Evolutionary conservation across 1,140 invertebrate genomes (phyloP), one percentile per base, ranked within the genome.

Genomic region (Catajapyx aquilonaris): DNA sequence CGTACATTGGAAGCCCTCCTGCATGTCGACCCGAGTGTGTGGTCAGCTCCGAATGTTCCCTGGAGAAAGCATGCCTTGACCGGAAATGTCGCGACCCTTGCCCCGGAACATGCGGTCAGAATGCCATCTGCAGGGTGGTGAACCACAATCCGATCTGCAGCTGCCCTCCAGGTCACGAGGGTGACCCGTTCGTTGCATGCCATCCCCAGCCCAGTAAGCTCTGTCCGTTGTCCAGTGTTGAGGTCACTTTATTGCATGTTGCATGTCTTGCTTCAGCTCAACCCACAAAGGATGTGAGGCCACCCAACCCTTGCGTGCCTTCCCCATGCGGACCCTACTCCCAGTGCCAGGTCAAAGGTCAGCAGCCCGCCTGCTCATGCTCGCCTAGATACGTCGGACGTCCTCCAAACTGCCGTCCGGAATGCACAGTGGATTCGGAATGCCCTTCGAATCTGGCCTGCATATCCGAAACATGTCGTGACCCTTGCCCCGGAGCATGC

Each of bases 131-230:
- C 52, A 64, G 68, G 17, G 73, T 78, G 81, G 81, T n/a, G n/a
- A n/a, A n/a, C n/a, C n/a, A n/a, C n/a, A n/a, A n/a, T 54, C 46
- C 79, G 2, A 71, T 83, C 40, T 84, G 80, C 49, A 74, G 65
- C 31, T 86, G 81, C 55, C 64, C 73, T 18, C 53, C 62, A n/a
- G 72, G 69, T 23, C 66, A 70, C 50, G 64, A 69, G 41, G 81
- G 81, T 17, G 76, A 87, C 71, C 80, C 81, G 20, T 84, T 83
- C 47, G 62, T 70, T 13, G 69, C 65, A 31, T 87, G 84, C 47
- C 61, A 64, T 34, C 52, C 52, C 28, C 57, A 63, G 18, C 52
- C 60, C 21, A 54, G 47, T 47, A 41, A 44, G 44, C 7, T 28
- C 23, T 28, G 7, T 28, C 13, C 13, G 13, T 28, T 28, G 13